phyloP scores from a whole-genome alignment of 2,888 invertebrate species.

The Chesias legatella region DNA sequence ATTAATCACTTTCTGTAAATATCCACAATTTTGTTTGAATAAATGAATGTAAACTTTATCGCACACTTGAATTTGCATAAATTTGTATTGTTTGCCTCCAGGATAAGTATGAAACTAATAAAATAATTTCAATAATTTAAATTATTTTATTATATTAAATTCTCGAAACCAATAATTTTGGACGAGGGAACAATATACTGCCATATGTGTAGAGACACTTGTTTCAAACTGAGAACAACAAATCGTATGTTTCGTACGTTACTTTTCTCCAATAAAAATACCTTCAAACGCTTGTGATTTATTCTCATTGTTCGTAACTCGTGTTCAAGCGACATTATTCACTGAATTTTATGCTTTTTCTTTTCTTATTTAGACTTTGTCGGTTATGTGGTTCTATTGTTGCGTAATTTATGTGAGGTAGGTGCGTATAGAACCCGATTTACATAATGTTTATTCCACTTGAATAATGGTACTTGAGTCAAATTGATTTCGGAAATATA shows the following conservation, averaged over 20 bases:
- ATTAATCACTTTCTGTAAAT: too few relatives aligned
- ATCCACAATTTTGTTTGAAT: too few relatives aligned
- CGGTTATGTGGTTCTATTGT: conserved; percentile 28
- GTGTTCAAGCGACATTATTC: conserved; percentile 27
- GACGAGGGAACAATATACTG: too few relatives aligned
- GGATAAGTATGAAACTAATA: too few relatives aligned
- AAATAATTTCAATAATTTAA: too few relatives aligned
- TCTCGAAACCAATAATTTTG: too few relatives aligned
- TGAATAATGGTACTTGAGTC: conserved; percentile 24
- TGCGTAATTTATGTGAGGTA: conserved; percentile 26
- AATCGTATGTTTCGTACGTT: not conserved
- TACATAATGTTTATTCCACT: conserved; percentile 25
- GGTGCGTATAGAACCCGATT: conserved; percentile 26
- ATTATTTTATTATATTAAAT: too few relatives aligned
- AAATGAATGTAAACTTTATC: too few relatives aligned
- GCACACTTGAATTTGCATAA: too few relatives aligned
- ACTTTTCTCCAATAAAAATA: not conserved
- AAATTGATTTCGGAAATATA: conserved; percentile 23
- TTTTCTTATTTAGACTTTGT: conserved; percentile 26
- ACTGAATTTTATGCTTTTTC: conserved; percentile 29
- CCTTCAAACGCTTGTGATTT: conserved; percentile 11
- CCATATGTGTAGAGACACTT: too few relatives aligned
- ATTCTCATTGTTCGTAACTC: conserved; percentile 24
- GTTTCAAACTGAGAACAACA: too few relatives aligned
- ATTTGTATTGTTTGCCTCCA: too few relatives aligned